Base-by-base conservation (phyloP, 2,797 vertebrate species). In the Lepus townsendii region DNA sequence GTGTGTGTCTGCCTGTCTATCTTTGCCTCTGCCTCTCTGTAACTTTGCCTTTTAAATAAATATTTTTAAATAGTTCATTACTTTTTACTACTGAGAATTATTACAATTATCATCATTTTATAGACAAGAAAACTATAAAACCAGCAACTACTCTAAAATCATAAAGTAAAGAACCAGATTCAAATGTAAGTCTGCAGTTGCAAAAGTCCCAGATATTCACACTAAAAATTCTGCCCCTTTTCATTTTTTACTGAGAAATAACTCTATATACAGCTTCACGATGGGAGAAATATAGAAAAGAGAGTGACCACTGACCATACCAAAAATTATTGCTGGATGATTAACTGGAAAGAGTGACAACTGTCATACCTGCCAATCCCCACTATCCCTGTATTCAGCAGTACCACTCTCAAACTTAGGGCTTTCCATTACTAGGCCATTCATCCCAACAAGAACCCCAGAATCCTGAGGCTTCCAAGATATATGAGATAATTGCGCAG, bases 201-300 rank as follows among this genome's bases (percentile, higher is more conserved):
- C 42, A 83, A 79, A 94, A 83, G 10, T 13, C 22, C 16, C 50
- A 82, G 30, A 83, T 42, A 89, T 85, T 71, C 27, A 42, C 57
- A 32, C 3, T 38, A 83, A 80, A 88, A 83, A 52, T 12, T 68
- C 60, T 73, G 14, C 14, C 20, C 52, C 42, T 77, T 60, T 69
- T 52, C 24, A 69, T 76, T 94, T 93, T 82, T 78, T 88, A 90
- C 71, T 86, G 20, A 96, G 77, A 94, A 66, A 85, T 32, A 79
- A 68, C 10, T 71, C 24, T 75, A 65, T 0, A 52, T 27, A 66
- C 3, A 73, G 62, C 63, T 88, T 90, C 52, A 63, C 27, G 65
- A 88, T 71, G 42, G 16, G 11, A 93, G 1, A 90, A 17, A 66
- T 20, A n/a, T 9, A 42, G 2, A 4, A 20, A 19, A 52, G 54